These are phyloP conservation scores for Carassius auratus DNA, from an alignment of 2,113 vertebrate genomes.

Conservation along the genomic window DNA sequence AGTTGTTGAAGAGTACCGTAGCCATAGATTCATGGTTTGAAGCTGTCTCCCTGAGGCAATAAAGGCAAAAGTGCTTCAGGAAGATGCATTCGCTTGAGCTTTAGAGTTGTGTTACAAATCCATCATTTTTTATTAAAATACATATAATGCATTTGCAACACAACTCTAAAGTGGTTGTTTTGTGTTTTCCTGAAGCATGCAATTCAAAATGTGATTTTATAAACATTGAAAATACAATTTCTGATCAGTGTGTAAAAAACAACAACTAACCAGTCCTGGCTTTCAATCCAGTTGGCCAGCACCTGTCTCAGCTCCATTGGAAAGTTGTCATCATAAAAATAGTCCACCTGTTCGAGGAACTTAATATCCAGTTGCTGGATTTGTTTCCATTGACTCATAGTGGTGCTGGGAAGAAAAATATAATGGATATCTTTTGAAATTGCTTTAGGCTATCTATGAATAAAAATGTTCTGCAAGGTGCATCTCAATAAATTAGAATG, in stretches of 20 bases:
- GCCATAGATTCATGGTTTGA: constrained; percentile 90
- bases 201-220: not conserved
- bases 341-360: constrained; percentile 95
- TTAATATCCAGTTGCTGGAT: constrained; percentile 94
- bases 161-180: too few relatives aligned
- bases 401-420: constrained; percentile 62
- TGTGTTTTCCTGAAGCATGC: not conserved
- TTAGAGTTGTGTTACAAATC: not conserved
- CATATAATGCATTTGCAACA: too few relatives aligned
- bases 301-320: constrained; percentile 96
- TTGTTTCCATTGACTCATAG: constrained; percentile 97
- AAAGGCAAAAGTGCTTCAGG: not conserved
- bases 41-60: constrained; percentile 70
- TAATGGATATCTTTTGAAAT: not conserved
- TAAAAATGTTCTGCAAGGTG: not conserved
- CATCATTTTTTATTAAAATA: too few relatives aligned
- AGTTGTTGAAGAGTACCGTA: constrained; percentile 84
- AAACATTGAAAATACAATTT: not conserved
- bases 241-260: not conserved
- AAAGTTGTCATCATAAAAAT: constrained; percentile 96
- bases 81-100: not conserved
- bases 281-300: constrained; percentile 92
- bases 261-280: constrained; percentile 88
- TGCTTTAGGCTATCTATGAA: not conserved
- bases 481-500: too few relatives aligned